Percentiles rank a stretch among this genome's conserved stretches.
Evolutionary conservation across 35 echinoderm and acorn worm species (phyloP).

Genomic region (Heliocidaris tuberculata): DNA sequence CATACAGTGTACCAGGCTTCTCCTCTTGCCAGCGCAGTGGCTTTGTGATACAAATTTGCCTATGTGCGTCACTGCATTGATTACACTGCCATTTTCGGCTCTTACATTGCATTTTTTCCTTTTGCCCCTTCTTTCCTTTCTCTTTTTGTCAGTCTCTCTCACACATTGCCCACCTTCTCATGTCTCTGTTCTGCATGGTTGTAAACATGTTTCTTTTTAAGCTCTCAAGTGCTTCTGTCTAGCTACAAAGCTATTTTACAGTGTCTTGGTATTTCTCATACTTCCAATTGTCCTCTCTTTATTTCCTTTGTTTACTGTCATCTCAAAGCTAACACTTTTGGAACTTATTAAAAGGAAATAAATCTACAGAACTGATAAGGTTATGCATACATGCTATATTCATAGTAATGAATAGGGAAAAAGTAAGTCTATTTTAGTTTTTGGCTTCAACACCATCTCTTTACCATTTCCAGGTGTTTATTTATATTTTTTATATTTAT

Average conservation of each 20-base stretch:
- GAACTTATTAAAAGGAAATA: neutral
- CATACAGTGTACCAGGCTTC: slow-evolving; percentile 27
- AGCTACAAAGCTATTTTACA: neutral
- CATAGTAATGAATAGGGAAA: no score
- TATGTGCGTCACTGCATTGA: slow-evolving; percentile 53
- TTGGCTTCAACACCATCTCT: no score
- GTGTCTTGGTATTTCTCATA: neutral
- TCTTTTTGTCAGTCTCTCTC: slow-evolving; percentile 17
- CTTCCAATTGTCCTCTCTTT: neutral
- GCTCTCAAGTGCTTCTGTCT: neutral
- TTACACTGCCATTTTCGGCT: slow-evolving; percentile 49
- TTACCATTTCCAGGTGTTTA: no score
- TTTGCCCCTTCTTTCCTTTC: neutral
- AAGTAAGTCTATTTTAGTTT: no score
- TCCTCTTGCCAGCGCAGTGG: slow-evolving; percentile 31
- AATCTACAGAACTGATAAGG: no score
- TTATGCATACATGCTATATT: no score
- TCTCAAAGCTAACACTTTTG: neutral
- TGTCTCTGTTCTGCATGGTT: neutral
- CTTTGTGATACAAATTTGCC: slow-evolving; percentile 55
- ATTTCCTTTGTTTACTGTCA: neutral
- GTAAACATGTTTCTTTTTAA: neutral
- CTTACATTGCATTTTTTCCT: slow-evolving; percentile 35
- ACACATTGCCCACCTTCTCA: neutral
- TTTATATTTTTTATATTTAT: no score